phyloP scores from a whole-genome alignment of 2,888 invertebrate species.

The Sylvicola cinctus region DNA sequence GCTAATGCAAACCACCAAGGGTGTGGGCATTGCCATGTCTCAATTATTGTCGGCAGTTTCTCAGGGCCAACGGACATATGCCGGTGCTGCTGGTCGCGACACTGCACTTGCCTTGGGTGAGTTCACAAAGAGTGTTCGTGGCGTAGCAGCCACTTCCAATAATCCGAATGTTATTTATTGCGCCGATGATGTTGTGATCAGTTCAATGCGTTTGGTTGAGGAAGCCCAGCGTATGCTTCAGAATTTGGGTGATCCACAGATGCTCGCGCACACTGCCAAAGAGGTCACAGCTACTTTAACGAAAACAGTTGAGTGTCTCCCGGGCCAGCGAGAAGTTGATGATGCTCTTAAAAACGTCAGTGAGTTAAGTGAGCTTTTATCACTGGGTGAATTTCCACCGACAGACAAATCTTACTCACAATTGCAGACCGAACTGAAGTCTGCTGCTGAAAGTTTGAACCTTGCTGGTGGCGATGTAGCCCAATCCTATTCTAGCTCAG shows the following conservation, averaged over 20 bases:
- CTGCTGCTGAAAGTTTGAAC: constrained; percentile 66
- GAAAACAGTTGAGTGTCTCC: constrained; percentile 58
- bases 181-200: constrained; percentile 60
- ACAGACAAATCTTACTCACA: constrained; percentile 55
- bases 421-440: constrained; percentile 66
- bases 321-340: constrained; percentile 89
- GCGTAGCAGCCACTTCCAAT: constrained; percentile 50
- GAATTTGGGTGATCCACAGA: constrained; percentile 18
- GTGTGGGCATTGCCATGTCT: constrained; percentile 64
- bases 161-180: constrained; percentile 41
- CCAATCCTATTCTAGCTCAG: constrained; percentile 47
- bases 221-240: constrained; percentile 46
- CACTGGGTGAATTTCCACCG: constrained; percentile 52
- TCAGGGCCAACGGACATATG: constrained; percentile 59
- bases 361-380: constrained; percentile 50
- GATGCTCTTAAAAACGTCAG: constrained; percentile 64
- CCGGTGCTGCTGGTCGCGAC: constrained; percentile 61
- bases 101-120: constrained; percentile 57
- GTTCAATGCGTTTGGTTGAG: constrained; percentile 56
- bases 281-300: constrained; percentile 42
- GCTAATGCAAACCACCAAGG: constrained; percentile 35
- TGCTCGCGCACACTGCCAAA: constrained; percentile 51
- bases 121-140: constrained; percentile 52
- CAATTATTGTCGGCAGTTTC: constrained; percentile 71
- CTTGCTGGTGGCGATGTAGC: constrained; percentile 69